Evolutionary conservation across 2,113 vertebrate species (phyloP).

Genomic region (Aramus guarauna): DNA sequence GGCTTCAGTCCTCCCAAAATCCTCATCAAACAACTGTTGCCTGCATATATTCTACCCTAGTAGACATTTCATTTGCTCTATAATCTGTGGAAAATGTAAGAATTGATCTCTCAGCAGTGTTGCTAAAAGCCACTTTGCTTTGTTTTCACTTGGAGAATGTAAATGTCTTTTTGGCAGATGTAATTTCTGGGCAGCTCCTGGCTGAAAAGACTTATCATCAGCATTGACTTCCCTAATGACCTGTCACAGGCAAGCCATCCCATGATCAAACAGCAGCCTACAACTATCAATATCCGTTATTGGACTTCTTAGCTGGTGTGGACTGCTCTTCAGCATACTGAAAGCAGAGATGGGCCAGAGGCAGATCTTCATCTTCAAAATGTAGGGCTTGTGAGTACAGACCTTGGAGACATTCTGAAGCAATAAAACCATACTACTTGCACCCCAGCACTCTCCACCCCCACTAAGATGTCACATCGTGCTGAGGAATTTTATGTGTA

Average conservation of each 20-base stretch:
- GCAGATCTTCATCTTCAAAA: neutral
- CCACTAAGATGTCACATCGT: neutral
- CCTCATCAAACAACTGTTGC: neutral
- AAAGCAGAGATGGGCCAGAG: neutral
- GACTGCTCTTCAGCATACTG: neutral
- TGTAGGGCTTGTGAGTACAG: neutral
- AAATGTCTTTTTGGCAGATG: neutral
- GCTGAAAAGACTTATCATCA: neutral
- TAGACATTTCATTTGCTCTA: neutral
- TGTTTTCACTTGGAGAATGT: neutral
- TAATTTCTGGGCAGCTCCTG: neutral
- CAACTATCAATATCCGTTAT: neutral
- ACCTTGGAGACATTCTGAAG: neutral
- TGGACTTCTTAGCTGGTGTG: neutral
- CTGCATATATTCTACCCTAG: neutral
- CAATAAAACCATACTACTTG: neutral
- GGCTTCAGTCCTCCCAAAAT: neutral
- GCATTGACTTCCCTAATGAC: neutral
- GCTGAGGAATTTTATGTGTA: neutral
- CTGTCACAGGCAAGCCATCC: neutral
- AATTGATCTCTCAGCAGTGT: neutral
- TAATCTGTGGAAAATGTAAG: neutral
- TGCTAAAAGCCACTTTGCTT: constrained; percentile 13
- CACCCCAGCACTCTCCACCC: neutral
- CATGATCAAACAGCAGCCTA: neutral